Conservation (phyloP, 2,888 invertebrate genomes). For the Lottia scabra region DNA sequence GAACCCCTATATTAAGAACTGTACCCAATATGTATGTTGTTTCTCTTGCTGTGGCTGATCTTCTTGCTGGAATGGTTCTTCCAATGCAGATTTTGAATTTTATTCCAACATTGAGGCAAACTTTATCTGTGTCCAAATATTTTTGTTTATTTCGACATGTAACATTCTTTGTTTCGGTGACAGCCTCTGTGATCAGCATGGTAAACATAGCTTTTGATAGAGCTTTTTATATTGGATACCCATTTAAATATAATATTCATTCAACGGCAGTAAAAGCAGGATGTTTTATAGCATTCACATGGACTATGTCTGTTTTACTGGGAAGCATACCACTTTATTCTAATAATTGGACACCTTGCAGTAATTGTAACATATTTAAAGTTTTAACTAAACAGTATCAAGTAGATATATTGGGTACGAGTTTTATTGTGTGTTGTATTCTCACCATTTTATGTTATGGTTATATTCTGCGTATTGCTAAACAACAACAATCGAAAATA, state of each 20-base stretch:
- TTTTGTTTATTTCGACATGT: conserved; percentile 11
- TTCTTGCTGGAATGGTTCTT: conserved; percentile 7
- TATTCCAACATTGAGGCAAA: background rate
- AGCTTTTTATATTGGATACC: conserved; percentile 22
- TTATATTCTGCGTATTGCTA: background rate
- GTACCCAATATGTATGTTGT: conserved; percentile 17
- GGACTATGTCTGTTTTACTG: conserved; percentile 15
- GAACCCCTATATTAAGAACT: conserved; percentile 9
- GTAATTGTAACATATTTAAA: conserved; percentile 18
- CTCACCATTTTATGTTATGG: background rate
- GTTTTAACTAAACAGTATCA: conserved; percentile 18
- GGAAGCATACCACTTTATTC: conserved; percentile 24
- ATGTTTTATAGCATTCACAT: conserved; percentile 13
- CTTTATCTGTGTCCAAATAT: background rate
- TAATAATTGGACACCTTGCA: conserved; percentile 7
- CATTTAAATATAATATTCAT: conserved; percentile 16
- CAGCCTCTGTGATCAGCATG: conserved; percentile 8
- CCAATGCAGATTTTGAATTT: conserved; percentile 13
- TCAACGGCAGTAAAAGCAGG: conserved; percentile 20
- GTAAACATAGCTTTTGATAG: conserved; percentile 13
- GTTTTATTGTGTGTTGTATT: conserved; percentile 19
- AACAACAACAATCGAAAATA: background rate
- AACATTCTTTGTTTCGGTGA: background rate
- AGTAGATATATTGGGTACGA: conserved; percentile 16
- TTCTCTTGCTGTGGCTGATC: conserved; percentile 14